Evolutionary conservation across 2,113 vertebrate genomes (phyloP), one percentile per base, ranked within the genome.

Genomic region (Gobiocypris rarus): DNA sequence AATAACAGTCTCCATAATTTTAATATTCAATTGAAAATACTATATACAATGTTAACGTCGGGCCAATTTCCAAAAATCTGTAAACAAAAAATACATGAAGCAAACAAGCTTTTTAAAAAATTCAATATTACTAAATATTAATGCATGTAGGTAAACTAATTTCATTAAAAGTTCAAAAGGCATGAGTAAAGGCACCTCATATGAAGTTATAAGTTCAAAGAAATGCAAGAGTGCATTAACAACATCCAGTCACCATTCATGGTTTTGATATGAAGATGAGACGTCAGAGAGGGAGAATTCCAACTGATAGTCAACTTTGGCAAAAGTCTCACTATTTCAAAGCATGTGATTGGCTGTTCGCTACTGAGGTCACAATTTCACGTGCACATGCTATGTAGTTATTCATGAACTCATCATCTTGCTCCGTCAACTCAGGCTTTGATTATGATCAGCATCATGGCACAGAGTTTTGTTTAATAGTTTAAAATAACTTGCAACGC

Each of bases 181-280:
- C 13, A 50, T 19, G 15, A 48, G 24, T 31, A 52, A 81, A 81
- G 78, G 78, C 78, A 81, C 78, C 78, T 67, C 78, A 22, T 22
- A 67, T 52, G 26, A 81, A 81, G 24, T 22, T n/a, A 81, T 48
- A 24, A 24, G 22, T 61, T 58, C 13, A 24, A 43, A 17, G n/a
- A 34, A 54, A 56, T n/a, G 10, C 19, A 76, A 76, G 19, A 45
- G 6, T 19, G 22, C 76, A 63, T 45, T 19, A 63, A 59, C 22
- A 24, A 48, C 3, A 14, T 19, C n/a, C 9, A 56, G n/a, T 38
- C 26, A 38, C 9, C 34, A 13, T 58, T 58, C 15, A 77, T 58
- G 75, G 31, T 11, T 58, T 77, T 58, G 22, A 77, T 24, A 58
- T n/a, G 34, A 58, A 41, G 5, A 28, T 7, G n/a, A n/a, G n/a